A percentile compares a stretch with the other conserved stretches of the same genome.
Conservation (phyloP, 2,888 invertebrate genomes). For the Ecdyonurus torrentis region DNA sequence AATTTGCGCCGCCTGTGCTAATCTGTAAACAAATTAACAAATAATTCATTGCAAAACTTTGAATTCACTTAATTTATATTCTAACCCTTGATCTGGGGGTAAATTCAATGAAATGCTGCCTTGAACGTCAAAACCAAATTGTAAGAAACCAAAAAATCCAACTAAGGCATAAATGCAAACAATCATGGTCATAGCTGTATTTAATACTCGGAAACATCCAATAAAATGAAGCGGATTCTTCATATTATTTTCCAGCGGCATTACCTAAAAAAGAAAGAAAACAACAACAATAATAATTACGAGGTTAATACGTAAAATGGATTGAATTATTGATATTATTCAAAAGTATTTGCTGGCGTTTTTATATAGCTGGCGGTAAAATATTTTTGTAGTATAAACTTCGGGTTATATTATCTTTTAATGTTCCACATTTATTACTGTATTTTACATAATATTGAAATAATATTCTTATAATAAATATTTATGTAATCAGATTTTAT, state of each 20-base stretch:
- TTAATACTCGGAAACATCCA: slow-evolving; percentile 81
- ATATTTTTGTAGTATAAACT: too few species aligned
- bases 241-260: slow-evolving; percentile 96
- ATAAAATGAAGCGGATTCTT: slow-evolving; percentile 76
- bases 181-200: slow-evolving; percentile 79
- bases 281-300: background rate
- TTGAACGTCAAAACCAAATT: slow-evolving; percentile 55
- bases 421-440: too few species aligned
- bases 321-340: too few species aligned
- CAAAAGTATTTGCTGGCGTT: too few species aligned
- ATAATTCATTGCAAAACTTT: background rate
- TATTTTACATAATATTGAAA: too few species aligned
- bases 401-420: too few species aligned
- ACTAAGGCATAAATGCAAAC: slow-evolving; percentile 67
- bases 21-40: slow-evolving; percentile 30
- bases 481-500: too few species aligned
- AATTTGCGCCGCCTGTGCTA: slow-evolving; percentile 63
- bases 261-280: slow-evolving; percentile 41
- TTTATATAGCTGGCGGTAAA: too few species aligned
- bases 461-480: too few species aligned
- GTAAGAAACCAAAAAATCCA: slow-evolving; percentile 87
- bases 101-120: slow-evolving; percentile 86
- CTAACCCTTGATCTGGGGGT: slow-evolving; percentile 52
- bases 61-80: background rate
- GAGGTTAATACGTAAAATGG: too few species aligned